Evolutionary conservation across 2,797 vertebrate species (phyloP).

Genomic region (Spinus pinus): DNA sequence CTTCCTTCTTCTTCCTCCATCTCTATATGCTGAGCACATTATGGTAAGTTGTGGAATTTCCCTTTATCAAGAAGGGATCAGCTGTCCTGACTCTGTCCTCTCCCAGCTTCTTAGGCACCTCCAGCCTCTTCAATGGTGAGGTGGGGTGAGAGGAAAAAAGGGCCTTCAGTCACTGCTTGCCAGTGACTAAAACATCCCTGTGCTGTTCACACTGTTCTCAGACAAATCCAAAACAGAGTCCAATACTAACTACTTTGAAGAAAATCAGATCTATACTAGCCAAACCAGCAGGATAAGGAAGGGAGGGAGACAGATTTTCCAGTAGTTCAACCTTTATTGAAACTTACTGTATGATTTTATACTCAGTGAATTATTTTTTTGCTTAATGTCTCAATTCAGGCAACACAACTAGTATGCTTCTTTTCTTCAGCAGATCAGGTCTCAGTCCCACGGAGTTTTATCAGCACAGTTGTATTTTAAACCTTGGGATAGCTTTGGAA

Average conservation of each 20-base stretch:
- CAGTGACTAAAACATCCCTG: not conserved
- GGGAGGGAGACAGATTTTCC: not conserved
- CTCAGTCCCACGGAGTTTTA: fast-evolving
- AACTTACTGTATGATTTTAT: not conserved
- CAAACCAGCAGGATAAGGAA: not conserved
- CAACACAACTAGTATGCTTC: not conserved
- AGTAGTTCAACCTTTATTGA: not conserved
- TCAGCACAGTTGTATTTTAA: not conserved
- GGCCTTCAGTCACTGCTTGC: not conserved
- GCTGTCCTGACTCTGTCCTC: not conserved
- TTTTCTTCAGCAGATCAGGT: not conserved
- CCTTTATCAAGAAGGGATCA: not conserved
- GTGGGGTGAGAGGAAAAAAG: not conserved
- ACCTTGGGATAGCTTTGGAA: not conserved
- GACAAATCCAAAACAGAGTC: not conserved
- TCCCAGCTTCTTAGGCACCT: not conserved
- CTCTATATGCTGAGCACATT: fast-evolving
- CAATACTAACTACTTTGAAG: not conserved
- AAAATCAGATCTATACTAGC: not conserved
- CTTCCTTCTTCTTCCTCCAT: not conserved
- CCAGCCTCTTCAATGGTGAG: not conserved
- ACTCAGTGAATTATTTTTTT: not conserved
- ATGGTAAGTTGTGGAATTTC: not conserved
- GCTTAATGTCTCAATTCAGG: fast-evolving
- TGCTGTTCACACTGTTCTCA: not conserved